Evolutionary conservation across 2,113 vertebrate species (phyloP).

Genomic region (Sylvietta virens): DNA sequence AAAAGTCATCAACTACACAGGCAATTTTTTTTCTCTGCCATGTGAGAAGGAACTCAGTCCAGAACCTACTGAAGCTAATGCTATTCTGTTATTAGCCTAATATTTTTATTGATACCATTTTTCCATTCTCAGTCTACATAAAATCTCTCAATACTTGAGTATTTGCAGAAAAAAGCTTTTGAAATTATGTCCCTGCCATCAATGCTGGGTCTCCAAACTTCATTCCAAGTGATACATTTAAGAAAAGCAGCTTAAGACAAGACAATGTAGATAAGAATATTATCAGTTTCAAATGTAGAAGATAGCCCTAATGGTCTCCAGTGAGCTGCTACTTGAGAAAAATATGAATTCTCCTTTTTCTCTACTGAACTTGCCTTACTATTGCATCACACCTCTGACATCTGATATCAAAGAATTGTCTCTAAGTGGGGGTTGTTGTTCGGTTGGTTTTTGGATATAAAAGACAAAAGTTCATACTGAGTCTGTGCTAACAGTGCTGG

Average conservation of each 20-base stretch:
- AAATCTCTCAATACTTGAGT: background rate
- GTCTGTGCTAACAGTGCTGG: background rate
- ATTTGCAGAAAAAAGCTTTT: background rate
- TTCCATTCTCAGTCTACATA: background rate
- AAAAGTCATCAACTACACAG: background rate
- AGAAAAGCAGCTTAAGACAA: background rate
- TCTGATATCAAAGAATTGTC: background rate
- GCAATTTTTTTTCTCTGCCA: background rate
- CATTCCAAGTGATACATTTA: background rate
- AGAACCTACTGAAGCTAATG: background rate
- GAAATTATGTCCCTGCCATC: background rate
- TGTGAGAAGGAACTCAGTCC: background rate
- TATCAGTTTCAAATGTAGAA: background rate
- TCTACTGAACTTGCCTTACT: background rate
- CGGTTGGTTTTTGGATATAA: rapidly evolving
- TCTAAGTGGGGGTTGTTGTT: rapidly evolving
- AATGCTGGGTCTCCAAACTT: background rate
- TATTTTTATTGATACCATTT: background rate
- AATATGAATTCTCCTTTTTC: background rate
- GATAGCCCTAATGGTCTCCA: background rate
- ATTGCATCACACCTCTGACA: background rate
- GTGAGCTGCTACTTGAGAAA: background rate
- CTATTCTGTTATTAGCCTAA: background rate
- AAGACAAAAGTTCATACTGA: background rate
- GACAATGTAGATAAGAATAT: background rate